phyloP scores from a whole-genome alignment of 2,888 invertebrate species.

The Ophraella communa region DNA sequence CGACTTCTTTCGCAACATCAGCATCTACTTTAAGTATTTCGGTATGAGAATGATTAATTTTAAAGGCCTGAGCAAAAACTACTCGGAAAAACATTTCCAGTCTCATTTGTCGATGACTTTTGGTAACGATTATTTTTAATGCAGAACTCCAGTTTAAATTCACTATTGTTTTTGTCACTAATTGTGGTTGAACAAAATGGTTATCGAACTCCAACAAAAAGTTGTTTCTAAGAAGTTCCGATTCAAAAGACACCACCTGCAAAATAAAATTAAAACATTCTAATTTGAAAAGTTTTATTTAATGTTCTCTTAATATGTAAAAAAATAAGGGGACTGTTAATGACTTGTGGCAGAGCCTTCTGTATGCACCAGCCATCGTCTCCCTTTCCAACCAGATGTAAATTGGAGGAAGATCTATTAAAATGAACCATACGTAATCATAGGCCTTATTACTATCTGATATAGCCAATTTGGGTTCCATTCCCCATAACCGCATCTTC shows the following conservation, averaged over 20 bases:
- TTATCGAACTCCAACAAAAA: constrained; percentile 57
- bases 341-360: no score
- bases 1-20: constrained; percentile 59
- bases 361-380: no score
- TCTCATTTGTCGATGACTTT: constrained; percentile 59
- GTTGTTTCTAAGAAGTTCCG: constrained; percentile 53
- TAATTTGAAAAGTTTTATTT: no score
- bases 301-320: no score
- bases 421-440: no score
- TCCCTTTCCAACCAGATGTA: no score
- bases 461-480: no score
- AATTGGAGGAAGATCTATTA: no score
- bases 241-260: constrained; percentile 61
- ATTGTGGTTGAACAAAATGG: constrained; percentile 51
- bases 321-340: no score
- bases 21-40: constrained; percentile 58
- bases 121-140: constrained; percentile 59
- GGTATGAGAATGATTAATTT: constrained; percentile 57
- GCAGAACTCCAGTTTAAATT: constrained; percentile 48
- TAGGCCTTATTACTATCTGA: no score
- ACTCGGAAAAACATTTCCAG: constrained; percentile 65
- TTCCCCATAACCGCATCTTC: no score
- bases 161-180: constrained; percentile 45
- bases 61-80: constrained; percentile 63
- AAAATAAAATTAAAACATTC: constrained; percentile 20